These are phyloP conservation scores for Euura lappo DNA, from an alignment of 1,140 invertebrate species.

Conservation along the genomic window DNA sequence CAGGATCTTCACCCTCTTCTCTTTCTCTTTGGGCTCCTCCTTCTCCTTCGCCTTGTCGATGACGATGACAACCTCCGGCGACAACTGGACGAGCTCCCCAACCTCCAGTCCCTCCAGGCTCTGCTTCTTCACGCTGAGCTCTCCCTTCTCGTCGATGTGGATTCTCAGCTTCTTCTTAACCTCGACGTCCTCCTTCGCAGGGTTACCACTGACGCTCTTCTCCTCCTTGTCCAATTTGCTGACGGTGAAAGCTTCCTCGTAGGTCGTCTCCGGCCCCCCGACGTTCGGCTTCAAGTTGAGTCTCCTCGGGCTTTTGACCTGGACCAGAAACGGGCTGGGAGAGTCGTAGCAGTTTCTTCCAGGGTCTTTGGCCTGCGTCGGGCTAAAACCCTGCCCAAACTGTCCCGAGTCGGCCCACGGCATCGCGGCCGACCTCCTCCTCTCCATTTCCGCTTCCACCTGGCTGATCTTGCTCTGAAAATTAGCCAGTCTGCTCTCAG, in stretches of 20 bases:
- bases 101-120: constrained; percentile 14
- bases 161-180: constrained; percentile 45
- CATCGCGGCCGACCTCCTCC: constrained; percentile 30
- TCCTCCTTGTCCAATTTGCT: not conserved
- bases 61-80: constrained; percentile 19
- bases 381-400: constrained; percentile 8
- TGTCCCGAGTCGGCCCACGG: constrained; percentile 13
- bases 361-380: constrained; percentile 12
- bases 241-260: constrained; percentile 14
- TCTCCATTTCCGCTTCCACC: constrained; percentile 48
- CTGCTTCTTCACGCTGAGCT: constrained; percentile 3
- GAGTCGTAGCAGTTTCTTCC: constrained; percentile 30
- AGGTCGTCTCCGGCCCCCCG: constrained; percentile 41
- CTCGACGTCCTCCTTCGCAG: constrained; percentile 29
- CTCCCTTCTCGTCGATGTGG: constrained; percentile 15
- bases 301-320: constrained; percentile 38
- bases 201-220: not conserved
- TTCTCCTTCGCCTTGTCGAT: constrained; percentile 14
- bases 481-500: constrained; percentile 41
- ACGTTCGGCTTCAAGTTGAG: constrained; percentile 45
- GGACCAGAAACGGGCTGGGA: constrained; percentile 43
- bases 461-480: constrained; percentile 47
- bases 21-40: not conserved
- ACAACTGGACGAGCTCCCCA: constrained; percentile 15
- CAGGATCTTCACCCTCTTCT: not conserved